Percentiles rank a stretch among this genome's conserved stretches.
phyloP scores from a whole-genome alignment of 2,113 vertebrate species.

The Triplophysa siluroides region DNA sequence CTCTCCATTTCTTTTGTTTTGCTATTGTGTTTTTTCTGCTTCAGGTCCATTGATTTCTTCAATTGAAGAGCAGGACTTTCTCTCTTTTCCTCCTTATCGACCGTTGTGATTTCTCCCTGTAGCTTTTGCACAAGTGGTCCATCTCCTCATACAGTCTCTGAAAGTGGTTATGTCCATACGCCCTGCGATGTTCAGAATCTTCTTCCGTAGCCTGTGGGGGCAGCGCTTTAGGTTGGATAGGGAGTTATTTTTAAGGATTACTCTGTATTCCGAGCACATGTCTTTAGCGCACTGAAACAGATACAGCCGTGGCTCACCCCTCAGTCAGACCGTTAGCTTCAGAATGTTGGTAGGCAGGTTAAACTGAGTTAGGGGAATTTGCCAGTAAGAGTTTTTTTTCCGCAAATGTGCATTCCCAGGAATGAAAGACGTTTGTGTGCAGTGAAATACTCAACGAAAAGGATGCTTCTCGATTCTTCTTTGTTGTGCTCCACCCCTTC shows the following conservation, averaged over 20 bases:
- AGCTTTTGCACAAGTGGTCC: not conserved
- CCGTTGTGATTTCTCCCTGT: not conserved
- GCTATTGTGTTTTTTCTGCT: too few relatives aligned
- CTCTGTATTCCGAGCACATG: constrained; percentile 63
- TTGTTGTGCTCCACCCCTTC: too few relatives aligned
- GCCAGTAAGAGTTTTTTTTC: not conserved
- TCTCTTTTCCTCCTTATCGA: too few relatives aligned
- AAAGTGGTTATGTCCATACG: not conserved
- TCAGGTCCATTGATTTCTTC: too few relatives aligned
- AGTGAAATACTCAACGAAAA: too few relatives aligned
- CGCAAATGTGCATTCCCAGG: too few relatives aligned
- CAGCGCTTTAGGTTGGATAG: not conserved
- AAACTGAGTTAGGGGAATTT: not conserved
- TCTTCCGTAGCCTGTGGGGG: not conserved
- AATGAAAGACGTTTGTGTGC: too few relatives aligned
- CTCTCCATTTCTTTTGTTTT: not conserved
- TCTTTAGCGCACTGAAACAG: constrained; percentile 58
- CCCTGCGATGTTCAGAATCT: not conserved
- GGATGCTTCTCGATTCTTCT: too few relatives aligned
- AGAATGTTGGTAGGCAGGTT: constrained; percentile 24
- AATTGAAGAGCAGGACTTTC: too few relatives aligned
- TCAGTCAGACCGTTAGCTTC: constrained; percentile 14
- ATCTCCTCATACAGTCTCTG: not conserved
- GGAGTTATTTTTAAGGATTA: not conserved
- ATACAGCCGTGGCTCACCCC: constrained; percentile 31